Evolutionary conservation across 2,113 vertebrate genomes (phyloP).

Genomic region (Forbesichthys agassizii): DNA sequence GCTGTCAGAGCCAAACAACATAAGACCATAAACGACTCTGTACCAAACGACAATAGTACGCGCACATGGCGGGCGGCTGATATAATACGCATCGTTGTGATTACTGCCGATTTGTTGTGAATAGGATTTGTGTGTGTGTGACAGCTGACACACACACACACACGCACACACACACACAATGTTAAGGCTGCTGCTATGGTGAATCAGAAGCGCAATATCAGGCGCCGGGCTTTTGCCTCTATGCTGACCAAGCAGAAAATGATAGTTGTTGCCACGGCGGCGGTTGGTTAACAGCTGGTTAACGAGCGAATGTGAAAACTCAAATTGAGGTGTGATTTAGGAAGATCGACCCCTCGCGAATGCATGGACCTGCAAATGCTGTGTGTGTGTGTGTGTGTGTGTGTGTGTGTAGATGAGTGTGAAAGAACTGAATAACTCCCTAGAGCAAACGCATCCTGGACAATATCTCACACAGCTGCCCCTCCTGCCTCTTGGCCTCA

Average conservation of each 20-base stretch:
- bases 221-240: background rate
- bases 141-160: too few species aligned
- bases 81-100: conserved; percentile 2
- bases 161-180: too few species aligned
- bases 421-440: too few species aligned
- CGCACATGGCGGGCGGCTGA: background rate
- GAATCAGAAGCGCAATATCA: conserved; percentile 35
- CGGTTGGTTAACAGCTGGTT: background rate
- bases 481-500: background rate
- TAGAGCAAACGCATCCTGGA: background rate
- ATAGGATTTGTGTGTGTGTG: background rate
- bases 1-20: conserved; percentile 14
- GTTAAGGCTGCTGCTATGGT: conserved; percentile 6
- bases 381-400: background rate
- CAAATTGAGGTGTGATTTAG: background rate
- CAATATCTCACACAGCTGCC: background rate
- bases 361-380: background rate
- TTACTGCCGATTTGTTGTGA: conserved; percentile 10
- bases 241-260: conserved; percentile 22
- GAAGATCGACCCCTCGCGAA: background rate
- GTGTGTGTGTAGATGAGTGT: background rate
- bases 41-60: conserved; percentile 10
- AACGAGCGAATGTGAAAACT: too few species aligned
- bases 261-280: background rate
- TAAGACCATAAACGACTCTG: background rate